Base-by-base conservation (phyloP, 2,888 invertebrate species). In the Machimus atricapillus region DNA sequence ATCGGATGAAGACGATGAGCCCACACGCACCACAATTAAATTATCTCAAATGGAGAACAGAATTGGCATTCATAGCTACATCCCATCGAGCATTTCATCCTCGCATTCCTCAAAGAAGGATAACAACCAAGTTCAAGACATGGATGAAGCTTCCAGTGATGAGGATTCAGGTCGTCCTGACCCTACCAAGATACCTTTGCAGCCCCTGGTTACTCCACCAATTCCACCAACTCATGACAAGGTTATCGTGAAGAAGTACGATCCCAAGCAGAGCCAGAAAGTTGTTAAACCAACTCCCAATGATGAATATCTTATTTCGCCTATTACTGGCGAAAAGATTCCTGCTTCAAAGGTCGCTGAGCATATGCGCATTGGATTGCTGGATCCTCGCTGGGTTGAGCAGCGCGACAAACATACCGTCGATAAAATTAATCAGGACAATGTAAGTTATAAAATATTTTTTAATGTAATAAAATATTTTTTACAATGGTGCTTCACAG, bases 321-420 rank as follows among this genome's bases (percentile, higher is more conserved):
- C 99, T 0, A 97, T 99, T 91, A 99, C 99, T 0, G 99, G 99
- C 58, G 99, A 99, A 92, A 96, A 97, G 92, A 98, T 99, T 90
- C 98, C 98, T 0, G 98, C 98, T 0, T 97, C 97, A 91, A 98
- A 99, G 93, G 97, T 99, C 87, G 98, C 98, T 87, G 98, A 99
- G 90, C 99, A 99, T 93, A 98, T 99, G 95, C 96, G 98, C 89
- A 98, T 98, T 92, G 98, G 98, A 27, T 93, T 99, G 89, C 93
- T 99, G 90, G 99, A 99, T 94, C 98, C 98, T 19, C 96, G 98
- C 90, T 99, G 99, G 98, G 96, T 99, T 88, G 99, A 99, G 92
- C 98, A 99, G 92, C 94, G 98, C 16, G 99, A 99, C 92, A 96
- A 98, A 89, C 97, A 97, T 89, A 95, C 97, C n/a, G 95, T 97